Conservation (phyloP, 2,113 vertebrate species). For the Hucho hucho region DNA sequence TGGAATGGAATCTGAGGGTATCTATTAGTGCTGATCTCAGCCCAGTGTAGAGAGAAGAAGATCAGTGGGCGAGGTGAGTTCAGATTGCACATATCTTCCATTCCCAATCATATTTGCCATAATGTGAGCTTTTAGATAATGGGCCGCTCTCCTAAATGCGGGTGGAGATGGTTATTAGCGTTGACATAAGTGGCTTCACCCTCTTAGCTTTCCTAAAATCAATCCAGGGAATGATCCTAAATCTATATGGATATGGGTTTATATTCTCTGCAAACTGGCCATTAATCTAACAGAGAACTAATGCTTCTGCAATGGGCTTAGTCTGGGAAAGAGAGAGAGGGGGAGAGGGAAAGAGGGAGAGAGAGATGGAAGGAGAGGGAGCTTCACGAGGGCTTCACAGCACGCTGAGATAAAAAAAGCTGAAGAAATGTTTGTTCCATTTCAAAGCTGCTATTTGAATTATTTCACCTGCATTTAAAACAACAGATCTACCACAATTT, state of each 20-base stretch:
- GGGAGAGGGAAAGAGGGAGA: neutral
- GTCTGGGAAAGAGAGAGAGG: constrained; percentile 4
- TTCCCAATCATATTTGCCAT: constrained; percentile 74
- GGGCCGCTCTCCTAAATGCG: constrained; percentile 69
- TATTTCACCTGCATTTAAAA: neutral
- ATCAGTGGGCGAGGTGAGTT: constrained; percentile 61
- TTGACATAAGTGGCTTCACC: constrained; percentile 77
- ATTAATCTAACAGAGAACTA: constrained; percentile 67
- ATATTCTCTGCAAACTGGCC: constrained; percentile 68
- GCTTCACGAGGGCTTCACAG: neutral
- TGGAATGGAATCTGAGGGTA: constrained; percentile 61
- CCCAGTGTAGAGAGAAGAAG: constrained; percentile 43
- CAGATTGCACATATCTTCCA: constrained; percentile 68
- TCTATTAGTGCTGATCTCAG: constrained; percentile 47
- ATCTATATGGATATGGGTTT: constrained; percentile 74
- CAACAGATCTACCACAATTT: neutral
- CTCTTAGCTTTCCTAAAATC: constrained; percentile 76
- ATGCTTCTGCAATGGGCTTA: constrained; percentile 53
- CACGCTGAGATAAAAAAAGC: neutral
- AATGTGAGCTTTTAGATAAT: constrained; percentile 76
- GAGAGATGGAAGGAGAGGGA: constrained; percentile 8
- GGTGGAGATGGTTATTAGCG: constrained; percentile 76
- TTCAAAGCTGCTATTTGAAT: neutral
- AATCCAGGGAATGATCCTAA: constrained; percentile 73
- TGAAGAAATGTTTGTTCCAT: neutral